Conservation (phyloP, 2,113 vertebrate genomes). For the Callorhinus ursinus region DNA sequence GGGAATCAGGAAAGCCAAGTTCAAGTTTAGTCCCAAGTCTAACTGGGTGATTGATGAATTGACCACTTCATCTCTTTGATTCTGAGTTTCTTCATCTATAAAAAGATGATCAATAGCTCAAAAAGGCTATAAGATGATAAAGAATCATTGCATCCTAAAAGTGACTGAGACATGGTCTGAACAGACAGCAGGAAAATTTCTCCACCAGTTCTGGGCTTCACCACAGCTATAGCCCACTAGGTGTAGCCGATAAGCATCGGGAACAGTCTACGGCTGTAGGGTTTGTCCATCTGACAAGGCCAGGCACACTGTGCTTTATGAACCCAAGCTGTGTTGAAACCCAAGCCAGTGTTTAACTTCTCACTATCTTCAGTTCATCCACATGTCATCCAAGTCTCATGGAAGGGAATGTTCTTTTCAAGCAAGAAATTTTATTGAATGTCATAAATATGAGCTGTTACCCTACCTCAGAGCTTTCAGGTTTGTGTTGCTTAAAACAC, state of each 20-base stretch:
- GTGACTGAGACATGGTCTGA: background rate
- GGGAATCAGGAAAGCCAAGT: background rate
- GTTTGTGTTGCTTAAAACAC: slow-evolving; percentile 17
- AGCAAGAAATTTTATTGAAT: slow-evolving; percentile 56
- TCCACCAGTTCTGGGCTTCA: background rate
- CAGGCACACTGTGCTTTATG: slow-evolving; percentile 15
- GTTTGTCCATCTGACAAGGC: background rate
- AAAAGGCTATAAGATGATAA: slow-evolving; percentile 24
- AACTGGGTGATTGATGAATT: background rate
- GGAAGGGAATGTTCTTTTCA: slow-evolving; percentile 37
- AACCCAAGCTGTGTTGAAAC: slow-evolving; percentile 36
- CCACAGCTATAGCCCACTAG: background rate
- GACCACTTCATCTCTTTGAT: background rate
- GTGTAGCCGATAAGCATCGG: background rate
- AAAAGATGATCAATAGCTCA: background rate
- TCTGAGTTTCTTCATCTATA: background rate
- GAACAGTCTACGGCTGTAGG: background rate
- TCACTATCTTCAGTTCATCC: slow-evolving; percentile 33
- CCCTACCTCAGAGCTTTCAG: slow-evolving; percentile 31
- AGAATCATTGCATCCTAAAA: background rate
- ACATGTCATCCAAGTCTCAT: slow-evolving; percentile 9
- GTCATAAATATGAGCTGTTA: slow-evolving; percentile 46
- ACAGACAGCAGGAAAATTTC: background rate
- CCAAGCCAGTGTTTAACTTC: slow-evolving; percentile 22
- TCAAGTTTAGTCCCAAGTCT: background rate